phyloP scores from a whole-genome alignment of 2,888 invertebrate species.

The Xestia xanthographa region DNA sequence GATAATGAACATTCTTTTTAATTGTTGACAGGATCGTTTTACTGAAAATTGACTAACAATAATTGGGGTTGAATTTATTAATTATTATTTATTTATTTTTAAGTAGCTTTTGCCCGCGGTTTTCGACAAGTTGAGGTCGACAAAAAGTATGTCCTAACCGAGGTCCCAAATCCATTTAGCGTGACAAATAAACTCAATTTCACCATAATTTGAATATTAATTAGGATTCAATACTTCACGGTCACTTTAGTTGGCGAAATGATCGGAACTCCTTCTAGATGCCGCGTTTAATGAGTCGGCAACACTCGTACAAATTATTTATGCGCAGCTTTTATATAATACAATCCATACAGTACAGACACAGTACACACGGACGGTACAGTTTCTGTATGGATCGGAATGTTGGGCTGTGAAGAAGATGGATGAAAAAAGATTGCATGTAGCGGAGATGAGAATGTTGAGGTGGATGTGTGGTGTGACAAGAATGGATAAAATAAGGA shows the following conservation, averaged over 20 bases:
- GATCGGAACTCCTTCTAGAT: background rate
- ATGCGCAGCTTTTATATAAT: background rate
- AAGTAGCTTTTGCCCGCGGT: background rate
- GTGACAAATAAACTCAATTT: background rate
- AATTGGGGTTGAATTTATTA: background rate
- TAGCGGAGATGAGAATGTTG: too few species aligned
- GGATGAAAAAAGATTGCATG: too few species aligned
- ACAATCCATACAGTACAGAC: too few species aligned
- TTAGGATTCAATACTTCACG: background rate
- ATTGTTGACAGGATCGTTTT: slow-evolving; percentile 5
- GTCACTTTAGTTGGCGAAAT: background rate
- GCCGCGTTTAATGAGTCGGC: slow-evolving; percentile 17
- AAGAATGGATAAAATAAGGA: too few species aligned
- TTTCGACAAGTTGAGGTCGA: background rate
- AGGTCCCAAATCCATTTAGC: background rate
- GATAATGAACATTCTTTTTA: slow-evolving; percentile 34
- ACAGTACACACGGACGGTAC: too few species aligned
- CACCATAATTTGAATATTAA: background rate
- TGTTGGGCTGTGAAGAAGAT: too few species aligned
- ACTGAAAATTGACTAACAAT: background rate
- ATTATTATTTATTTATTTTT: too few species aligned
- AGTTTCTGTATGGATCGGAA: too few species aligned
- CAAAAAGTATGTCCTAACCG: background rate
- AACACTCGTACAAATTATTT: background rate
- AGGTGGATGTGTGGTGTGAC: too few species aligned